Evolutionary conservation across 2,888 invertebrate genomes (phyloP).

Genomic region (Nemapogon koenigi): DNA sequence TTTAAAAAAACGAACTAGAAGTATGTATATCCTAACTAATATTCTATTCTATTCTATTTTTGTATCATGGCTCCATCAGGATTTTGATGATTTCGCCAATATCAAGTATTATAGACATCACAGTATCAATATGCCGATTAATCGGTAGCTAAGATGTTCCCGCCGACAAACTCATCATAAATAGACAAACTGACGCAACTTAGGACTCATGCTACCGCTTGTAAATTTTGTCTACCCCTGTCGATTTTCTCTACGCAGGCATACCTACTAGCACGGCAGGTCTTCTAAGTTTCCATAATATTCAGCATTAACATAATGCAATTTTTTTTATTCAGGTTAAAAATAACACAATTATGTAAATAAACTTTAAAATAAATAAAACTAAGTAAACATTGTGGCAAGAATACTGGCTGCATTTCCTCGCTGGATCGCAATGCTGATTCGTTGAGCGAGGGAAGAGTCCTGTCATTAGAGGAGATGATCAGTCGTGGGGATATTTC

Average conservation of each 20-base stretch:
- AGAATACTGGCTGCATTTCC: not conserved
- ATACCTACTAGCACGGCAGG: not conserved
- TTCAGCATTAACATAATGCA: not conserved
- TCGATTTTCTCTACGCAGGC: not conserved
- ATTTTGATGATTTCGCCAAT: too few relatives aligned
- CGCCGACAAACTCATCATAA: too few relatives aligned
- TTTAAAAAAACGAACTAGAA: too few relatives aligned
- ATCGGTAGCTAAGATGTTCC: too few relatives aligned
- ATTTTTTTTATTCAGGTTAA: not conserved
- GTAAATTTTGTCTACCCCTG: not conserved
- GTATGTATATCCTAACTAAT: too few relatives aligned
- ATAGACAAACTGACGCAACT: too few relatives aligned
- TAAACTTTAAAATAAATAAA: not conserved
- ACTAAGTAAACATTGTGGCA: not conserved
- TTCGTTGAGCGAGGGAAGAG: not conserved
- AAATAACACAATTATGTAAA: not conserved
- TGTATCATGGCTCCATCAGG: too few relatives aligned
- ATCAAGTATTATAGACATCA: too few relatives aligned
- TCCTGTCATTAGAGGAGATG: not conserved
- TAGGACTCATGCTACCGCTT: too few relatives aligned
- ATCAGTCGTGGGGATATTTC: too few relatives aligned
- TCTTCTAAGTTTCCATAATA: not conserved
- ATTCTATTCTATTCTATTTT: too few relatives aligned
- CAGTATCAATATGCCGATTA: too few relatives aligned
- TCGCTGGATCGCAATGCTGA: not conserved